Evolutionary conservation across 2,113 vertebrate species (phyloP), one percentile per base, ranked within the genome.

Genomic region (Pedetes capensis): DNA sequence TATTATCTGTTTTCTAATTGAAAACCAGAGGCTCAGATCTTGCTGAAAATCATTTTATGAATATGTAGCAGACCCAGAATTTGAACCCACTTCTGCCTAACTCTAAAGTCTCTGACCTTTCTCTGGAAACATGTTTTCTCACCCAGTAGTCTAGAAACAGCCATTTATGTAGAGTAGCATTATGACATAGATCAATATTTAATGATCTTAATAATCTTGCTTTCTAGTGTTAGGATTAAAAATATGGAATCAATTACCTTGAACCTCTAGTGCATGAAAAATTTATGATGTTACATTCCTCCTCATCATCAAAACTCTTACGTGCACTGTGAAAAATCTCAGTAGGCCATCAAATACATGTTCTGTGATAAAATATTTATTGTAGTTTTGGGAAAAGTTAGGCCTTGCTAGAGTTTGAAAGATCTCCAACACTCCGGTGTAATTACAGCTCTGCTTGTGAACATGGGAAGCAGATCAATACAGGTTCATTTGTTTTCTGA

Each of bases 281-380:
- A 99, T 99, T 99, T 98, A 99, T 98, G 98, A 98, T 96, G 97
- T 98, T 98, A 98, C 98, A 88, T 99, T 99, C 99, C 98, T 98
- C 98, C 98, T 99, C 99, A 98, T 99, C 99, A 99, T 99, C 98
- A 98, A 97, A 99, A 98, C 98, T 98, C 98, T 99, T 99, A 98
- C 98, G 97, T 98, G 97, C 96, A 98, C 98, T 96, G 98, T 98
- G 98, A 98, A 99, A 99, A 99, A 98, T 98, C 99, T 99, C 99
- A 98, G 98, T 99, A 99, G 99, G 99, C 99, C 98, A 98, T 99
- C 98, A 98, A 98, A 99, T 99, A 98, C 99, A 99, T 99, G 99
- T 99, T 98, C 98, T 99, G 98, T 99, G 99, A 99, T 99, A 98
- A 99, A 99, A 99, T 99, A 99, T 99, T 99, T 99, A 99, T 99